Percentiles rank a stretch among this genome's conserved stretches.
Evolutionary conservation across 2,797 vertebrate species (phyloP).

Genomic region (Leuciscus waleckii): DNA sequence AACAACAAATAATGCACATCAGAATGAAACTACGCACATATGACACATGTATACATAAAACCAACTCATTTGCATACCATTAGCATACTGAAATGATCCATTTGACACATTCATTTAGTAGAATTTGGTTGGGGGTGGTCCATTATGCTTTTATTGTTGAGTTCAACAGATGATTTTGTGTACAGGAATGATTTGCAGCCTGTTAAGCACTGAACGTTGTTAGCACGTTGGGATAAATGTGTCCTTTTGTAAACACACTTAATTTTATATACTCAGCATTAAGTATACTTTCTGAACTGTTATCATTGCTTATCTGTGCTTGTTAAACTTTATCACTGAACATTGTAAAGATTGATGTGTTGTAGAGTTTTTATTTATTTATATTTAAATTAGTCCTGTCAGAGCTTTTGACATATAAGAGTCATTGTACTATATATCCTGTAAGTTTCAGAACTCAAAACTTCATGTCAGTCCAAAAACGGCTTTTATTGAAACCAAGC

Average conservation of each 20-base stretch:
- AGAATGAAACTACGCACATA: constrained; percentile 15
- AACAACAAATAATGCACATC: constrained; percentile 39
- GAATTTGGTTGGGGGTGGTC: neutral
- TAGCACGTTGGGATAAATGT: neutral
- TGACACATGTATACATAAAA: constrained; percentile 50
- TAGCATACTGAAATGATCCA: constrained; percentile 51
- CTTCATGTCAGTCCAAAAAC: too few species aligned
- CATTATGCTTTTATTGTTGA: constrained; percentile 21
- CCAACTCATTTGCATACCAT: constrained; percentile 47
- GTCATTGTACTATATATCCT: too few species aligned
- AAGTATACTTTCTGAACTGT: neutral
- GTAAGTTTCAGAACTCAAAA: too few species aligned
- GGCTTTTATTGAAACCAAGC: too few species aligned
- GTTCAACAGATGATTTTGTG: constrained; percentile 29
- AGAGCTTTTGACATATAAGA: neutral
- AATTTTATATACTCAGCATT: neutral
- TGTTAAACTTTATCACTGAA: neutral
- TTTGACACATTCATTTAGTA: constrained; percentile 38
- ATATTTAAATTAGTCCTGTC: neutral
- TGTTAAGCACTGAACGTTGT: neutral
- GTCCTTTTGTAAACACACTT: neutral
- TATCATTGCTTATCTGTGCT: neutral
- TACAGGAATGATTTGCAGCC: constrained; percentile 1
- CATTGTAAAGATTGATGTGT: neutral
- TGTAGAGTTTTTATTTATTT: neutral